These are phyloP conservation scores for Drosophila limbata DNA, from an alignment of 2,888 invertebrate genomes.

Conservation along the genomic window DNA sequence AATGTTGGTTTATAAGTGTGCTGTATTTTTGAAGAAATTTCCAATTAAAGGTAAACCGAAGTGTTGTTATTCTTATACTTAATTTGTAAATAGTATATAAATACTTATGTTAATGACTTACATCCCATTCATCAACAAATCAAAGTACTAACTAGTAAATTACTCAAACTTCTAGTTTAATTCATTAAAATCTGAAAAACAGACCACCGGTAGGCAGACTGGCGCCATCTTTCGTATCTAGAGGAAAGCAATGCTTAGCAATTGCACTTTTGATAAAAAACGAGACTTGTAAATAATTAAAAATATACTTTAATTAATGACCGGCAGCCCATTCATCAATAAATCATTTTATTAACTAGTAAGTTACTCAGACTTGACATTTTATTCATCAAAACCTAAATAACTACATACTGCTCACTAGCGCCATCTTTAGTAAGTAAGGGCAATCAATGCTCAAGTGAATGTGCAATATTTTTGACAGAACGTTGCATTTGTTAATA, in stretches of 20 bases:
- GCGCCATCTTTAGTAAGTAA: slow-evolving; percentile 19
- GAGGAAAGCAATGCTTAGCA: not conserved
- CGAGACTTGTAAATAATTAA: not conserved
- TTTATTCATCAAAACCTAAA: not conserved
- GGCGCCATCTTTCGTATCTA: slow-evolving; percentile 16
- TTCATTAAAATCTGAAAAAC: not conserved
- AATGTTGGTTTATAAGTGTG: slow-evolving; percentile 44
- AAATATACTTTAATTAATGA: not conserved
- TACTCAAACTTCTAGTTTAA: slow-evolving; percentile 1
- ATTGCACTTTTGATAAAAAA: too few relatives aligned
- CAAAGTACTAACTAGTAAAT: not conserved
- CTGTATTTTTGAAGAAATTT: not conserved
- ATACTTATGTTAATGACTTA: not conserved
- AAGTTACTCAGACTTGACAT: not conserved
- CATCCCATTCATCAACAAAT: not conserved
- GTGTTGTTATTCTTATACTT: not conserved
- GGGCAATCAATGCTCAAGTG: too few relatives aligned
- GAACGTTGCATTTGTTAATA: slow-evolving; percentile 18
- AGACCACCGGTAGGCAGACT: not conserved
- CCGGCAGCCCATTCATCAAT: not conserved
- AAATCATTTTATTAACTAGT: not conserved
- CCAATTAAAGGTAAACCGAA: not conserved
- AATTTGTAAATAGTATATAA: not conserved
- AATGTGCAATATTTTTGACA: not conserved
- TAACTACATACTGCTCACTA: not conserved